Evolutionary conservation across 1,140 invertebrate species (phyloP).

Genomic region (Drosophila gunungcola): DNA sequence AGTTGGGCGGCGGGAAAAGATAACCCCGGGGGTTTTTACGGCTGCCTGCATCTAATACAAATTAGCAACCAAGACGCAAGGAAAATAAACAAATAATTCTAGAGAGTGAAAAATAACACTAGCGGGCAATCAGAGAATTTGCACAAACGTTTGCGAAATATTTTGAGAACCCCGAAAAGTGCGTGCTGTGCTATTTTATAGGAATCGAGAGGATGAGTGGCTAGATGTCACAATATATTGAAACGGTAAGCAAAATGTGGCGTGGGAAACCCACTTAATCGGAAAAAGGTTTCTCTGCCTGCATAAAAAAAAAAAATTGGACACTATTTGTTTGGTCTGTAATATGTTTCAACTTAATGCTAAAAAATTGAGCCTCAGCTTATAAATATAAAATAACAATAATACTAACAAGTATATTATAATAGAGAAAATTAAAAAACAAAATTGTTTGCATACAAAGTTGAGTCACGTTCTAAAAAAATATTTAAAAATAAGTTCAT

Average conservation of each 20-base stretch:
- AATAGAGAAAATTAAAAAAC: too few relatives aligned
- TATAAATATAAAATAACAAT: too few relatives aligned
- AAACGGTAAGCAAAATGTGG: constrained; percentile 57
- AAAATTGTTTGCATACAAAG: too few relatives aligned
- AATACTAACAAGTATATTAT: too few relatives aligned
- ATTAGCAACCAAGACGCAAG: constrained; percentile 61
- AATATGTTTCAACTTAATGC: too few relatives aligned
- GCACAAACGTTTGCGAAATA: constrained; percentile 68
- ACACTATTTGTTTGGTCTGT: too few relatives aligned
- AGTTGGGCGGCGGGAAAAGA: constrained; percentile 3
- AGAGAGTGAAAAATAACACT: constrained; percentile 69
- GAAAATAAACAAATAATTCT: constrained; percentile 76
- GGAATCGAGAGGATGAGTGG: constrained; percentile 21
- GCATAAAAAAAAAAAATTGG: background rate
- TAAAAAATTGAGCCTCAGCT: too few relatives aligned
- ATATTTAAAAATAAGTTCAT: too few relatives aligned
- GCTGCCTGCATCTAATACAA: constrained; percentile 51
- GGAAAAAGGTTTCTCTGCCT: background rate
- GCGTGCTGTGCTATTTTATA: constrained; percentile 56
- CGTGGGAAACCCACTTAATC: background rate
- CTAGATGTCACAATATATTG: constrained; percentile 40
- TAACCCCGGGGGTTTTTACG: constrained; percentile 18
- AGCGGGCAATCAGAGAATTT: constrained; percentile 48
- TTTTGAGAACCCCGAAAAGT: constrained; percentile 75
- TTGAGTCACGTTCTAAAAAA: too few relatives aligned